Evolutionary conservation across 1,140 invertebrate species (phyloP).

Genomic region (Brachionus koreanus): DNA sequence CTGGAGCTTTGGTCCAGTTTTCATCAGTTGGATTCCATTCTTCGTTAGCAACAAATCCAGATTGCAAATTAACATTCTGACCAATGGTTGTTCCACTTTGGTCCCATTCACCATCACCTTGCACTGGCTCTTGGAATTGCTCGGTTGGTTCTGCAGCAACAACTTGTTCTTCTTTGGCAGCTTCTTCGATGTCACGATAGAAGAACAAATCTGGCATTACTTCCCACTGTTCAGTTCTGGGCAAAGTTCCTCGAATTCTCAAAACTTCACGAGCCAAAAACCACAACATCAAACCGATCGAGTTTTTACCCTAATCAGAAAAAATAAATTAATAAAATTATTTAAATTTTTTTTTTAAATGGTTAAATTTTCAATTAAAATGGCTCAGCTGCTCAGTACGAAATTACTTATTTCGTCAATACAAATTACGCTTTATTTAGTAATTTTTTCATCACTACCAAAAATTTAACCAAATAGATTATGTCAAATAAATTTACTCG

Average conservation of each 20-base stretch:
- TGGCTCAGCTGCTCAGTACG: constrained; percentile 44
- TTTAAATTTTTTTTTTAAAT: background rate
- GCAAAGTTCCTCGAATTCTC: constrained; percentile 82
- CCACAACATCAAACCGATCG: constrained; percentile 99
- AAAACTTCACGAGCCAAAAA: constrained; percentile 92
- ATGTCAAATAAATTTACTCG: constrained; percentile 64
- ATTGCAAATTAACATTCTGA: background rate
- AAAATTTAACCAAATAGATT: background rate
- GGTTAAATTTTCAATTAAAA: background rate
- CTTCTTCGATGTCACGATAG: constrained; percentile 72
- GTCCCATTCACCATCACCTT: constrained; percentile 30
- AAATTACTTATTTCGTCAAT: constrained; percentile 20
- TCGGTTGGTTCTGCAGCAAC: background rate
- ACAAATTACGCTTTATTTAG: constrained; percentile 12
- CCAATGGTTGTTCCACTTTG: constrained; percentile 14
- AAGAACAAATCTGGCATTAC: constrained; percentile 99
- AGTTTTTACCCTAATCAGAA: constrained; percentile 70
- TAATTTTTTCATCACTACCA: constrained; percentile 33
- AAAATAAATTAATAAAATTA: background rate
- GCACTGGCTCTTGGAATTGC: constrained; percentile 22
- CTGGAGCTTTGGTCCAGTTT: constrained; percentile 39
- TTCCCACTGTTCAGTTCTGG: constrained; percentile 81
- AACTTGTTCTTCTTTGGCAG: constrained; percentile 30
- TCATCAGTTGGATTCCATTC: constrained; percentile 41
- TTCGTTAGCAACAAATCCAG: constrained; percentile 40